Evolutionary conservation across 2,113 vertebrate species (phyloP).

Genomic region (Hydrochoerus hydrochaeris): DNA sequence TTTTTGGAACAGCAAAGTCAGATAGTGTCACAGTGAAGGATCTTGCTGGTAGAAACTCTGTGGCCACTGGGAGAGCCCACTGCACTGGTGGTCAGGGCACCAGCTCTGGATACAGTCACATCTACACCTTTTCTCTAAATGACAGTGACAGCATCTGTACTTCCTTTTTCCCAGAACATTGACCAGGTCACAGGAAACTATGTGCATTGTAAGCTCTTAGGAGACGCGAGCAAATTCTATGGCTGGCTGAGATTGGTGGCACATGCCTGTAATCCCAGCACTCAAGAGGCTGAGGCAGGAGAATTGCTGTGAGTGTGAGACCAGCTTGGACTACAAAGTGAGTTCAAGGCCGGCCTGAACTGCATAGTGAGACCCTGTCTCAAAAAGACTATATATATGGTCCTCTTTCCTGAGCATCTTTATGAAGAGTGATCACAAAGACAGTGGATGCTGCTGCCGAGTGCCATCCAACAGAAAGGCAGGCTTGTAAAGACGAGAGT

Average conservation of each 20-base stretch:
- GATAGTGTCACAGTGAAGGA: not conserved
- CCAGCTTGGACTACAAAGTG: not conserved
- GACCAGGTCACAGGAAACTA: not conserved
- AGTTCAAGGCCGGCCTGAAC: not conserved
- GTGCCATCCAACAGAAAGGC: not conserved
- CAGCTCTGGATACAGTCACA: not conserved
- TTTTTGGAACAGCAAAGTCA: slow-evolving; percentile 11
- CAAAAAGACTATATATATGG: not conserved
- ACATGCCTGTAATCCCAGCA: not conserved
- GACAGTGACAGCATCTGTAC: not conserved
- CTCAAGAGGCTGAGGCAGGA: not conserved
- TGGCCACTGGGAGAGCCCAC: not conserved
- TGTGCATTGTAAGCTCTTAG: not conserved
- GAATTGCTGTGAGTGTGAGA: not conserved
- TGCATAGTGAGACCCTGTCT: not conserved
- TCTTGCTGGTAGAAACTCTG: not conserved
- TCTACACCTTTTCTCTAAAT: not conserved
- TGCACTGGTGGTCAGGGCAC: not conserved
- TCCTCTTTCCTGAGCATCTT: not conserved
- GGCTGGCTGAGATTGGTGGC: not conserved
- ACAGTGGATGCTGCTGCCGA: not conserved
- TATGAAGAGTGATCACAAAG: not conserved
- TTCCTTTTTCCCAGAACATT: not conserved
- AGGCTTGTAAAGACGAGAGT: not conserved
- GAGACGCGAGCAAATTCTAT: not conserved